Evolutionary conservation across 2,888 invertebrate genomes (phyloP).

Genomic region (Nymphalis c-album): DNA sequence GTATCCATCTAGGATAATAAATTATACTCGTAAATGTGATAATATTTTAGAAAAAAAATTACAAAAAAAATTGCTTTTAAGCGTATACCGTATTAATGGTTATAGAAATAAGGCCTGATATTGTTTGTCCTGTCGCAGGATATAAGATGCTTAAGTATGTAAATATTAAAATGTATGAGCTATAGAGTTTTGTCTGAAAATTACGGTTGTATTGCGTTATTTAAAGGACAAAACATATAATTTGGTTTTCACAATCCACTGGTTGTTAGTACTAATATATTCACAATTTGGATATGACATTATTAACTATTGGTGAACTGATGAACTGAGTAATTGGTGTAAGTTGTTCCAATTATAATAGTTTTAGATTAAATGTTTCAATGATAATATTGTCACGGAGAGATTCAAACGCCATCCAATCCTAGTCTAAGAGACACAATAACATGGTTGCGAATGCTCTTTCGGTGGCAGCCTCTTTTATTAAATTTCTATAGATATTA

Average conservation of each 20-base stretch:
- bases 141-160: conserved; percentile 9
- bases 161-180: conserved; percentile 4
- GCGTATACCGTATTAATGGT: conserved; percentile 61
- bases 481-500: too few relatives aligned
- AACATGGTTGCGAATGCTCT: too few relatives aligned
- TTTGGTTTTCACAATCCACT: neutral
- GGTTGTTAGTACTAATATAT: too few relatives aligned
- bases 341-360: too few relatives aligned
- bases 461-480: too few relatives aligned
- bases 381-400: too few relatives aligned
- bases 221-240: neutral
- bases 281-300: too few relatives aligned
- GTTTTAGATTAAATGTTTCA: too few relatives aligned
- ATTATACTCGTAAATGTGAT: conserved; percentile 77
- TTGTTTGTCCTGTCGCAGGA: conserved; percentile 30
- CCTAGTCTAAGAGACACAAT: too few relatives aligned
- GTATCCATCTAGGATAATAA: conserved; percentile 59
- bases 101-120: conserved; percentile 56
- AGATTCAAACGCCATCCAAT: too few relatives aligned
- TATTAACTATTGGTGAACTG: too few relatives aligned
- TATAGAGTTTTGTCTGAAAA: neutral
- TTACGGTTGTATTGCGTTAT: neutral
- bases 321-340: too few relatives aligned
- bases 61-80: conserved; percentile 62
- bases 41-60: conserved; percentile 65